These are phyloP conservation scores for Drosophila erecta DNA, from an alignment of 1,140 invertebrate genomes.

Conservation along the genomic window DNA sequence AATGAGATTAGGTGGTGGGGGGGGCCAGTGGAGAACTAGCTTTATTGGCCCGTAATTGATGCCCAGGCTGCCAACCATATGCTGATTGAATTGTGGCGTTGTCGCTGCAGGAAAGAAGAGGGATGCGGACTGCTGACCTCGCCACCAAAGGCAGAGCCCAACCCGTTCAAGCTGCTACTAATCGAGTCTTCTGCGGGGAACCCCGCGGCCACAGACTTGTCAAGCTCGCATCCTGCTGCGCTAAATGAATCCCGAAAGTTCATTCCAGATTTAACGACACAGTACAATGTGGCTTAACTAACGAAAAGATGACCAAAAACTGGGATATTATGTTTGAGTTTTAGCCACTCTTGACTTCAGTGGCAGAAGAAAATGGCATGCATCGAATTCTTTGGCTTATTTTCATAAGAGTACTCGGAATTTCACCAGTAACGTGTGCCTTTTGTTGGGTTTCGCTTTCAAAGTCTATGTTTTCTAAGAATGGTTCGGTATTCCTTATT, in stretches of 20 bases:
- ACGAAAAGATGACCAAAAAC: not conserved
- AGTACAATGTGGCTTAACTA: not conserved
- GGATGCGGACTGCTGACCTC: constrained; percentile 21
- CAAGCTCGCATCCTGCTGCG: constrained; percentile 9
- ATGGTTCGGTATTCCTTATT: not conserved
- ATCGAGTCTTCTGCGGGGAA: constrained; percentile 12
- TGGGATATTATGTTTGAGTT: not conserved
- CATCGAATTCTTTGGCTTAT: not conserved
- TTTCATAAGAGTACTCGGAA: not conserved
- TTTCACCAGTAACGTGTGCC: not conserved
- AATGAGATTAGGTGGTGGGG: constrained; percentile 42
- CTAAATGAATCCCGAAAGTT: not conserved
- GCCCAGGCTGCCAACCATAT: constrained; percentile 37
- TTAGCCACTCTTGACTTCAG: not conserved
- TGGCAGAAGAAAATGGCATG: not conserved
- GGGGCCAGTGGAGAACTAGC: constrained; percentile 5
- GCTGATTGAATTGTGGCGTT: constrained; percentile 47
- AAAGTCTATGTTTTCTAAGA: not conserved
- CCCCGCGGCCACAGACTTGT: constrained; percentile 18
- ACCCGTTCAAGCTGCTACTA: constrained; percentile 20
- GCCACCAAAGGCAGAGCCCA: constrained; percentile 14
- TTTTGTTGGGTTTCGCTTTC: too few species aligned
- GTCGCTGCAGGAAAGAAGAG: constrained; percentile 2
- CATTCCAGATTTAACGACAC: not conserved
- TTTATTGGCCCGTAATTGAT: constrained; percentile 61